Evolutionary conservation across 35 echinoderm and acorn worm species (phyloP), one percentile per base, ranked within the genome.

Genomic region (Strongylocentrotus purpuratus): DNA sequence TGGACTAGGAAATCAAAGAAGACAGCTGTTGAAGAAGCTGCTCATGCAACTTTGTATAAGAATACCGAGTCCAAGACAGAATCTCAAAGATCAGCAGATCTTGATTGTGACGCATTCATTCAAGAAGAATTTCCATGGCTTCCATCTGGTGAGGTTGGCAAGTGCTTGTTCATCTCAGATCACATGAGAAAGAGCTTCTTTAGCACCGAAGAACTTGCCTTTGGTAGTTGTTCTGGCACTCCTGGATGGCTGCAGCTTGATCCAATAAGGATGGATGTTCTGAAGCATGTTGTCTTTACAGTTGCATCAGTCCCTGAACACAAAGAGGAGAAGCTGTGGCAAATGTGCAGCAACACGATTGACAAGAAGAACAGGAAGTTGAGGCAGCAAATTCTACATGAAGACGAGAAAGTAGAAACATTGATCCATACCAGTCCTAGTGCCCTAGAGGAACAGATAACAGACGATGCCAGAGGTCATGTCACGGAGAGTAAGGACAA

Each of bases 91-190:
- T 55, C 50, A 12, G 50, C 7, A 55, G 50, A 55, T 55, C 50
- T 55, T 55, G 28, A 78, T 78, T n/a, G 20, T 28, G 25, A 78
- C 7, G 65, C 65, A 78, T 78, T 78, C 65, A 78, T 78, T 78
- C 65, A 78, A 78, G 65, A 78, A 78, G 65, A 78, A 78, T 78
- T 78, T 78, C 65, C 65, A n/a, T 78, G 65, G 65, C 65, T 78
- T 78, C 65, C 65, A 78, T 78, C 65, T 78, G 65, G 65, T 28
- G 65, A 78, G 65, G 65, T 78, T 22, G 65, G 65, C 20, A 78
- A 78, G 65, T 78, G 65, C 65, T 28, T 78, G 65, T 78, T 78
- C 65, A 78, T 78, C 20, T 78, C 65, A 6, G 65, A n/a, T 78
- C 65, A 78, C 28, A 78, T 78, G 65, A 78, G 65, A 78, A 78